These are phyloP conservation scores for Drosophila anomelani DNA, from an alignment of 2,888 invertebrate species.

Conservation along the genomic window DNA sequence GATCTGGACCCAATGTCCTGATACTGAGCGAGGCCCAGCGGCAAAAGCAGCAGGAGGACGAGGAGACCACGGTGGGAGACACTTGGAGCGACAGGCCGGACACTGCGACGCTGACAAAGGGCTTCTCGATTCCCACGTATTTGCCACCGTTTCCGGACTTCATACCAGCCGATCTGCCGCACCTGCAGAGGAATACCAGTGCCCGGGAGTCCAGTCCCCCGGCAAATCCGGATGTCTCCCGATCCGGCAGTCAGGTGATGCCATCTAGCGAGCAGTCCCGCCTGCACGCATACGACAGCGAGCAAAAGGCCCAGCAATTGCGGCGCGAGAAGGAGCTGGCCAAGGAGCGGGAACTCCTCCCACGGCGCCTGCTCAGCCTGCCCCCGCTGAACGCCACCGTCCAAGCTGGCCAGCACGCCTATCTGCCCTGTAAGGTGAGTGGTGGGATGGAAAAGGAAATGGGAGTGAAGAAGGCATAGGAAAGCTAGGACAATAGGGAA, in stretches of 20 bases:
- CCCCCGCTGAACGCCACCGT: conserved; percentile 92
- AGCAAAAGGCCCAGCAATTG: conserved; percentile 65
- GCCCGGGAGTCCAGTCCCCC: background rate
- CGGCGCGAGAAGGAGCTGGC: conserved; percentile 72
- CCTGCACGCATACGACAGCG: conserved; percentile 74
- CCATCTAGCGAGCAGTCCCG: conserved; percentile 66
- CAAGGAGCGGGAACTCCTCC: conserved; percentile 59
- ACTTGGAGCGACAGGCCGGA: conserved; percentile 70
- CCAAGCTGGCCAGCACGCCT: conserved; percentile 95
- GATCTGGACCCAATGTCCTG: conserved; percentile 58
- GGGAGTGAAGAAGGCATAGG: background rate
- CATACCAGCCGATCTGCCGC: conserved; percentile 77
- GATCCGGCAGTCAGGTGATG: conserved; percentile 5
- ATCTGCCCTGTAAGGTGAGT: conserved; percentile 93
- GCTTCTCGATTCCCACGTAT: conserved; percentile 82
- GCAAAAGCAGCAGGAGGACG: conserved; percentile 10
- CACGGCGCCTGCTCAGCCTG: conserved; percentile 70
- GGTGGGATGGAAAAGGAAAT: background rate
- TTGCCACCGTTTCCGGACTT: conserved; percentile 81
- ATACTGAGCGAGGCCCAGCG: no score
- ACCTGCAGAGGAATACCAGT: conserved; percentile 32
- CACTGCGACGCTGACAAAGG: conserved; percentile 80
- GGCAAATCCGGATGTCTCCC: conserved; percentile 6
- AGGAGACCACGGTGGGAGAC: conserved; percentile 43
- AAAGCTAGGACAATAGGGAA: conserved; percentile 1